phyloP scores from a whole-genome alignment of 1,140 invertebrate species.

The Zaprionus vittiger region DNA sequence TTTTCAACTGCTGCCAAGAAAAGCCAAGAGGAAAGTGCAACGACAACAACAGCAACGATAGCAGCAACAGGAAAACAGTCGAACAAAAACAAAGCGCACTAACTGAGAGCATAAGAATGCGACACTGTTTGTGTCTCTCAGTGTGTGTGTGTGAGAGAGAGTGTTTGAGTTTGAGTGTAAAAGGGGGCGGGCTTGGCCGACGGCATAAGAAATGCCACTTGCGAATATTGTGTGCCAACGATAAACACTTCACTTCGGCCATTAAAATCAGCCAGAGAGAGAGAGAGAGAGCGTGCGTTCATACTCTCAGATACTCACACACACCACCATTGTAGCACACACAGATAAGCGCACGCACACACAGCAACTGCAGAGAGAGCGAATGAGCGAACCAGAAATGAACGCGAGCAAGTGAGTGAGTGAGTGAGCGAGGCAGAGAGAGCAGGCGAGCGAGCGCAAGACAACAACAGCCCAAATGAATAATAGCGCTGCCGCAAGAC shows the following conservation, averaged over 20 bases:
- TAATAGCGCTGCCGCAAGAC: conserved; percentile 84
- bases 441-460: conserved; percentile 45
- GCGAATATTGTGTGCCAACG: conserved; percentile 84
- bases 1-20: conserved; percentile 80
- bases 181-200: conserved; percentile 73
- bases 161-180: conserved; percentile 51
- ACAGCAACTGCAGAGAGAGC: conserved; percentile 25
- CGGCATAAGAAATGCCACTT: conserved; percentile 81
- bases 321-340: conserved; percentile 10
- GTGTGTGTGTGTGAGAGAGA: conserved; percentile 15
- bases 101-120: conserved; percentile 49
- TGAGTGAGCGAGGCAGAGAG: conserved; percentile 39
- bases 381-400: conserved; percentile 57
- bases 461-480: conserved; percentile 66
- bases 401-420: conserved; percentile 34
- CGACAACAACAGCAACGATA: conserved; percentile 40
- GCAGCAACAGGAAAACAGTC: conserved; percentile 59
- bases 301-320: conserved; percentile 30
- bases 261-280: conserved; percentile 82
- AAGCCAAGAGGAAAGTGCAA: conserved; percentile 70
- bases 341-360: conserved; percentile 33
- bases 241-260: conserved; percentile 85
- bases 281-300: conserved; percentile 38
- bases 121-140: conserved; percentile 28
- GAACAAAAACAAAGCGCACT: conserved; percentile 52